Conservation (phyloP, 2,888 invertebrate genomes). For the Protodeltote pygarga region DNA sequence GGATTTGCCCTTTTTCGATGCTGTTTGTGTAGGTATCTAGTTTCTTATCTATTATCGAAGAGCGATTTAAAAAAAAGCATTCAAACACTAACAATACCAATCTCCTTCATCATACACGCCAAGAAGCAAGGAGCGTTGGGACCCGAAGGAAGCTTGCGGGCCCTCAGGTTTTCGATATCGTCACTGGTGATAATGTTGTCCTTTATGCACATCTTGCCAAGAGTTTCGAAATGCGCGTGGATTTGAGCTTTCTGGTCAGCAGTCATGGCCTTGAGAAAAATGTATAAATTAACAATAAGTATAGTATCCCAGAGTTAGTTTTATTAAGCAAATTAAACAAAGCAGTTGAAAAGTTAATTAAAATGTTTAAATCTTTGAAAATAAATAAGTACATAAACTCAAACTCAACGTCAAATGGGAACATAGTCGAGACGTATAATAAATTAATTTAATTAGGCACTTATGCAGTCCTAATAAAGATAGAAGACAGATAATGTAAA, state of each 20-base stretch:
- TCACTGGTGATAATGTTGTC: constrained; percentile 60
- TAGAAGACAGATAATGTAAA: no score
- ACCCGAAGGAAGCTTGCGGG: constrained; percentile 62
- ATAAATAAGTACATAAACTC: no score
- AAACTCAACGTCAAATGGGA: no score
- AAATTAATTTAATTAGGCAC: no score
- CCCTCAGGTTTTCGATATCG: constrained; percentile 63
- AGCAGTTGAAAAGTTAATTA: not conserved
- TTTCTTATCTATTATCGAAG: no score
- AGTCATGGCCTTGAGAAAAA: constrained; percentile 67
- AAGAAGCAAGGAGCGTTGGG: constrained; percentile 73
- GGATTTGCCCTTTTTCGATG: no score
- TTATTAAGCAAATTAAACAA: not conserved
- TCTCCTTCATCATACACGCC: constrained; percentile 70
- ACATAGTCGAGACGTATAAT: no score
- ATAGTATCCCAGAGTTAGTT: not conserved
- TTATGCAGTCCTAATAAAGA: no score
- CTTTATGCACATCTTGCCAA: constrained; percentile 67
- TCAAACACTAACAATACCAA: constrained; percentile 68
- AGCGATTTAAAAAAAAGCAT: not conserved
- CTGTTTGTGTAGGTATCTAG: no score
- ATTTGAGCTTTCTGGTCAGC: constrained; percentile 68
- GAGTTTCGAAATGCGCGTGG: constrained; percentile 65
- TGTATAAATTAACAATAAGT: not conserved
- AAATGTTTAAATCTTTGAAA: no score